Base-by-base conservation (phyloP, 30 jellyfish, hydroid and myxozoan genomes). In the Catostylus mosaicus region DNA sequence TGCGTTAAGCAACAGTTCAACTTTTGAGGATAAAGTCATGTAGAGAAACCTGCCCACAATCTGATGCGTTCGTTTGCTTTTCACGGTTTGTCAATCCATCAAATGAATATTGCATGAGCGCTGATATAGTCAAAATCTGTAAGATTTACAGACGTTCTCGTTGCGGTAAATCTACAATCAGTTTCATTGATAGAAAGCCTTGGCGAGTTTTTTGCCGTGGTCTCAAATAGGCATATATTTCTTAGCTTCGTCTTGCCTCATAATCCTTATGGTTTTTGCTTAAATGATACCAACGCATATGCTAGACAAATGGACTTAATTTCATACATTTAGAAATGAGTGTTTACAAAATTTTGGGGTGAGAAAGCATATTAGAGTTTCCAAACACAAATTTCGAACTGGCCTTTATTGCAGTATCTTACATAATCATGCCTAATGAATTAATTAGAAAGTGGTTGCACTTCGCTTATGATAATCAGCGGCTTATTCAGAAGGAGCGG, bases 41-140 rank as follows among this genome's bases (percentile, higher is more conserved):
- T 35, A 29, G 61, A 23, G 36, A 51, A 73, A 73, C 27, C 54
- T 73, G 20, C 73, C 85, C 85, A 30, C 85, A 73, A 48, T 32
- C 45, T 48, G 59, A 31, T 73, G 85, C 51, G 73, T 56, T 6
- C 68, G 59, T 52, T 73, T 73, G 62, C 85, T 46, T 73, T 73
- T 52, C 73, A 20, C 29, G 73, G 73, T 47, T 73, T 51, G 48
- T 31, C 85, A 30, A 73, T 50, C 85, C 85, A 33, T 47, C 73
- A 10, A 31, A 73, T 73, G 10, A 73, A 73, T 73, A 19, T 26
- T 73, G 26, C 85, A 73, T 73, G 73, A 73, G 48, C 38, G n/a
- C 62, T 52, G 85, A 48, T 73, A 51, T 50, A 31, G 14, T 60
- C 36, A 38, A 73, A 72, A 52, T 32, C 63, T 31, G 74, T n/a